Conservation (phyloP, 2,797 vertebrate genomes). For the Rhinella marina region DNA sequence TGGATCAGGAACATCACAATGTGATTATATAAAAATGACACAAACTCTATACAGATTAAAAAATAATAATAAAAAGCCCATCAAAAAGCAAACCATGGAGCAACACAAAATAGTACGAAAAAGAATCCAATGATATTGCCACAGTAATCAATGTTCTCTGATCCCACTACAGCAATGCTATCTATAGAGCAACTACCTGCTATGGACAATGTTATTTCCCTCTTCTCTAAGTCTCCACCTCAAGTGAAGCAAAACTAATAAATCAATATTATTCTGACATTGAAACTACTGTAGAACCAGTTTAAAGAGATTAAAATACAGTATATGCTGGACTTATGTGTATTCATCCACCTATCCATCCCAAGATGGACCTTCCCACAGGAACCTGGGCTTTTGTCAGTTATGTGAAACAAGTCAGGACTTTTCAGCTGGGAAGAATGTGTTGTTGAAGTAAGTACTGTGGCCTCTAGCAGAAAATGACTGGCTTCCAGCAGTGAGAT, state of each 20-base stretch:
- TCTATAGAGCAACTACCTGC: background rate
- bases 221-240: no score
- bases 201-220: background rate
- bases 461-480: conserved; percentile 8
- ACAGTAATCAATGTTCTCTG: background rate
- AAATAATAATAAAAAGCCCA: background rate
- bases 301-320: no score
- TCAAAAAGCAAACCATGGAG: background rate
- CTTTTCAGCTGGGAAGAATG: background rate
- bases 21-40: background rate
- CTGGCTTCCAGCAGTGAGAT: conserved; percentile 28
- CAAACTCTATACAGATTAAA: background rate
- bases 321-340: no score
- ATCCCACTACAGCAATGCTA: background rate
- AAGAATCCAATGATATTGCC: background rate
- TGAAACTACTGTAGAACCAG: background rate
- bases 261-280: background rate
- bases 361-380: background rate
- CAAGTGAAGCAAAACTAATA: background rate
- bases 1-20: conserved; percentile 6
- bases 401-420: background rate
- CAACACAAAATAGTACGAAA: background rate
- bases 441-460: conserved; percentile 5
- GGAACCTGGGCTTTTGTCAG: background rate
- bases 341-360: background rate